A percentile compares a stretch with the other conserved stretches of the same genome.
phyloP scores from a whole-genome alignment of 2,888 invertebrate species.

The Ypsolopha sequella region DNA sequence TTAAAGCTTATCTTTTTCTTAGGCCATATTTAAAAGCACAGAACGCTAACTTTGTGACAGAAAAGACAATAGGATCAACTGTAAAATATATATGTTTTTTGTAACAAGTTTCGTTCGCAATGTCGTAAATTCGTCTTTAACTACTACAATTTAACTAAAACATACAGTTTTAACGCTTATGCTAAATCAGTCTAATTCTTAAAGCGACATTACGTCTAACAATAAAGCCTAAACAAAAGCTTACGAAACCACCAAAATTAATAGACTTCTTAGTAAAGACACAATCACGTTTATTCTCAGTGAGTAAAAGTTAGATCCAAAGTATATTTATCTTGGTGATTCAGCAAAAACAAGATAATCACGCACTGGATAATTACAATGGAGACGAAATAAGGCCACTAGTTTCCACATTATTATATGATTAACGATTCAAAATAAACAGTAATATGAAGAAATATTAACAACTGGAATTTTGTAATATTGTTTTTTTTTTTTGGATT shows the following conservation, averaged over 20 bases:
- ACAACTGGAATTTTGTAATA: not conserved
- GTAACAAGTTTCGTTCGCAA: constrained; percentile 33
- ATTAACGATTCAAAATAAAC: not conserved
- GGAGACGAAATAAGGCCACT: constrained; percentile 53
- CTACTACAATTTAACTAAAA: constrained; percentile 54
- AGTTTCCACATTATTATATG: constrained; percentile 11
- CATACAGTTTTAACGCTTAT: constrained; percentile 61
- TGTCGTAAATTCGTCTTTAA: constrained; percentile 46
- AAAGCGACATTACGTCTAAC: constrained; percentile 66
- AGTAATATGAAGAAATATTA: not conserved
- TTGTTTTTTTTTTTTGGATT: too few relatives aligned
- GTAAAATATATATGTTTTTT: not conserved
- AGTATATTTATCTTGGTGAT: too few relatives aligned
- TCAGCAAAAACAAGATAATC: constrained; percentile 23
- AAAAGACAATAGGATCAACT: not conserved
- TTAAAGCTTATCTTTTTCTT: too few relatives aligned
- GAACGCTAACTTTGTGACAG: constrained; percentile 1
- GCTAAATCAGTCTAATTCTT: constrained; percentile 71
- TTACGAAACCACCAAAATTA: constrained; percentile 4
- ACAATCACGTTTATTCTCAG: too few relatives aligned
- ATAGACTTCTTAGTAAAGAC: too few relatives aligned
- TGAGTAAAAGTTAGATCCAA: too few relatives aligned
- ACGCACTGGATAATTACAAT: constrained; percentile 54
- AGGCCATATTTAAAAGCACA: not conserved
- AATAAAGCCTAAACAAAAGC: constrained; percentile 64